Base-by-base conservation (phyloP, 2,888 invertebrate genomes). In the Lottia scabra region DNA sequence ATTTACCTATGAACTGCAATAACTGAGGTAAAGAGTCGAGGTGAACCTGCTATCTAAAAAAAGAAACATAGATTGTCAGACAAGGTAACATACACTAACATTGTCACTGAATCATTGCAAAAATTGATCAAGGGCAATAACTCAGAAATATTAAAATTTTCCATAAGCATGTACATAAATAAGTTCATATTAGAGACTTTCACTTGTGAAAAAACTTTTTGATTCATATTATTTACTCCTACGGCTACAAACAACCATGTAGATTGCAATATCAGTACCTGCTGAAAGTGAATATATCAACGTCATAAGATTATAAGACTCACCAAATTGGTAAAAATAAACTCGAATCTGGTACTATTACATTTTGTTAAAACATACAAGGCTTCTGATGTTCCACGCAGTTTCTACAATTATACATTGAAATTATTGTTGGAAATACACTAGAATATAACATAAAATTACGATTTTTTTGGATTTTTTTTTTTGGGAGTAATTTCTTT, bases 241-340 rank as follows among this genome's bases (percentile, higher is more conserved):
- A n/a, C n/a, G n/a, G n/a, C n/a, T n/a, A n/a, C n/a, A n/a, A n/a
- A n/a, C n/a, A n/a, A n/a, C n/a, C n/a, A n/a, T n/a, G n/a, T n/a
- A n/a, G n/a, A n/a, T n/a, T n/a, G n/a, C n/a, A n/a, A n/a, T n/a
- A n/a, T n/a, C n/a, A n/a, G n/a, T n/a, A n/a, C n/a, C n/a, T n/a
- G n/a, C n/a, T n/a, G n/a, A n/a, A n/a, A n/a, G n/a, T n/a, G n/a
- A n/a, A n/a, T n/a, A n/a, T n/a, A n/a, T n/a, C n/a, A n/a, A n/a
- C n/a, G n/a, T n/a, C n/a, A n/a, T n/a, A n/a, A n/a, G n/a, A n/a
- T n/a, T n/a, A n/a, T n/a, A n/a, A n/a, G n/a, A 80, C 86, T 84
- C 16, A 95, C 93, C 30, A 97, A 91, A 91, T 98, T 98, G 0
- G 97, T 98, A 89, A 99, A 99, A 78, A 99, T 94, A 89, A 99